These are phyloP conservation scores for Drosophila burlai DNA, from an alignment of 1,140 invertebrate genomes.

Conservation along the genomic window DNA sequence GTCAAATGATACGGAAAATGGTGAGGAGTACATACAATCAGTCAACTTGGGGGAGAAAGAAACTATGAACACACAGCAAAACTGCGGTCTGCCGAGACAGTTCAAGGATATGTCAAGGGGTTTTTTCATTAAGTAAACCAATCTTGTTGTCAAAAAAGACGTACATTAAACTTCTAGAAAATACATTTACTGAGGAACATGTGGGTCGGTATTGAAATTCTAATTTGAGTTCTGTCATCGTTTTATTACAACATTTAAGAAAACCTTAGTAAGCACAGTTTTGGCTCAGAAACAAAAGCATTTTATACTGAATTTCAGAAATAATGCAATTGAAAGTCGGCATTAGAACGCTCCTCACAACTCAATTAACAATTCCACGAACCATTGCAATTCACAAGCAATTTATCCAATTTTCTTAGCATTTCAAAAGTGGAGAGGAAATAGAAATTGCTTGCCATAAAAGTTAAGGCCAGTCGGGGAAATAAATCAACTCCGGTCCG, in stretches of 20 bases:
- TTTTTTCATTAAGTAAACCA: not conserved
- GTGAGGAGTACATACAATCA: constrained; percentile 12
- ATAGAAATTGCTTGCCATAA: constrained; percentile 38
- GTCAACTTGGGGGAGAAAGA: constrained; percentile 9
- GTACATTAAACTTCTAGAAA: not conserved
- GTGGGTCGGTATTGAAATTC: not conserved
- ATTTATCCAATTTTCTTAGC: constrained; percentile 25
- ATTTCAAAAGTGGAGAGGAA: constrained; percentile 12
- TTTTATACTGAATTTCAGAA: not conserved
- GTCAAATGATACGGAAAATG: constrained; percentile 19
- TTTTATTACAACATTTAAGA: not conserved
- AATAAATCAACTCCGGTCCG: constrained; percentile 31
- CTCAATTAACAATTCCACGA: constrained; percentile 10
- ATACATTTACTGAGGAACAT: not conserved
- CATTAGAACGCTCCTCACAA: not conserved
- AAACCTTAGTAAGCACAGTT: not conserved
- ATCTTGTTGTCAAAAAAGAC: not conserved
- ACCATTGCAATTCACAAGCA: constrained; percentile 13
- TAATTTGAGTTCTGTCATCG: not conserved
- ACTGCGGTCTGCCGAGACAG: not conserved
- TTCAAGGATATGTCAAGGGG: not conserved
- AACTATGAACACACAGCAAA: not conserved
- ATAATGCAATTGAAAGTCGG: not conserved
- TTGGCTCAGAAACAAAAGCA: not conserved
- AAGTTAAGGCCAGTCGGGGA: constrained; percentile 22